Base-by-base conservation (phyloP, 1,140 invertebrate species). In the Atta cephalotes region DNA sequence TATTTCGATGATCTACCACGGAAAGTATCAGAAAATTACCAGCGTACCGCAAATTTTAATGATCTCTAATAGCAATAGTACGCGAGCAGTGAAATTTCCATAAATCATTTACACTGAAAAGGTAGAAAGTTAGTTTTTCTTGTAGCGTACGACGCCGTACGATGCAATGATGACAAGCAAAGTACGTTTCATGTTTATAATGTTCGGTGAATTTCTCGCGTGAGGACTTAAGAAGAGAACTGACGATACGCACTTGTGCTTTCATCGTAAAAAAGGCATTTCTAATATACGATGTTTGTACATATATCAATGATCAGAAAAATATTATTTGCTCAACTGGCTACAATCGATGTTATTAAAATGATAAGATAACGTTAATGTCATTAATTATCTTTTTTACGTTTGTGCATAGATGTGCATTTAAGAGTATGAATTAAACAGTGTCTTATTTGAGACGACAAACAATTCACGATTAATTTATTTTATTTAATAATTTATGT, bases 81-180 rank as follows among this genome's bases (percentile, higher is more conserved):
- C 10, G 18, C 60, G 25, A 45, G 25, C 45, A 51, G 62, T 53
- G 77, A 80, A 80, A 66, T 80, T 80, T 80, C 45, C 77, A 80
- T 80, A 80, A 80, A 80, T 68, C 77, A 80, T 14, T 45, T 39
- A 21, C 45, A 51, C 60, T 62, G 62, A 68, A 66, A 80, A 49
- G 77, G 7, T 80, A 80, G 62, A 80, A 80, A 80, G 62, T 28
- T 14, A 25, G 62, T 80, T 80, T 80, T 80, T 80, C 35, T 35
- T 51, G 14, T 3, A 51, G 12, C 12, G 16, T 7, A 45, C 39
- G 39, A 12, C 39, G 10, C 9, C 9, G 39, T 62, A 25, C 25
- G 25, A 35, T 68, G 77, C 62, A 80, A 53, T 28, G 77, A 79
- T 66, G 77, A 79, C 45, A 25, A 49, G 28, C 39, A 66, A 66